A percentile compares a stretch with the other conserved stretches of the same genome.
Conservation (phyloP, 2,888 invertebrate species). For the Volucella bombylans region DNA sequence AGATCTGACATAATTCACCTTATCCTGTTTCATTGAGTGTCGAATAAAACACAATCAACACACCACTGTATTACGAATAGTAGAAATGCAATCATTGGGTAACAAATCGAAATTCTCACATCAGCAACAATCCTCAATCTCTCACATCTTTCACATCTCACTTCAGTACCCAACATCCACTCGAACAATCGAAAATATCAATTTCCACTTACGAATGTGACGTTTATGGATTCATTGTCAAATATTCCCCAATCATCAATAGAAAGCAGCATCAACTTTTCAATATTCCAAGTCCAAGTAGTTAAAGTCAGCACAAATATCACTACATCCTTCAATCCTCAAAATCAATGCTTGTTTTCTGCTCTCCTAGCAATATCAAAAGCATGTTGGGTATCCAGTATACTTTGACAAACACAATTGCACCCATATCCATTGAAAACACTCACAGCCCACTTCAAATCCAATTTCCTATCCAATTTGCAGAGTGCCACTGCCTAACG, state of each 20-base stretch:
- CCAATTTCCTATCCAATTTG: conserved; percentile 26
- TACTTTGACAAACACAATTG: conserved; percentile 2
- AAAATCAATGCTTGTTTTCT: not conserved
- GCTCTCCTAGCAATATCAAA: not conserved
- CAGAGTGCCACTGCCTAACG: conserved; percentile 11
- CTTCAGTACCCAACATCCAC: no score
- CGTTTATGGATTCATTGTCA: no score
- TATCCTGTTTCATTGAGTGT: no score
- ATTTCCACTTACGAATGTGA: no score
- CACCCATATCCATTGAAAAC: conserved; percentile 25
- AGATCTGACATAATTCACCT: no score
- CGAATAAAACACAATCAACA: no score
- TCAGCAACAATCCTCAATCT: no score
- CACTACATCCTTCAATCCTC: not conserved
- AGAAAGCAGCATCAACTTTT: not conserved
- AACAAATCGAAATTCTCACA: no score
- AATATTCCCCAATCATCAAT: not conserved
- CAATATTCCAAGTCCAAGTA: not conserved
- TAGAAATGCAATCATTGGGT: no score
- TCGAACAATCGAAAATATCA: no score
- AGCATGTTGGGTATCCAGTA: not conserved
- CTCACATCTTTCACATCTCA: no score
- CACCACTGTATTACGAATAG: no score
- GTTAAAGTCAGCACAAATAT: not conserved
- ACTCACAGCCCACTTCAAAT: conserved; percentile 20